phyloP scores from a whole-genome alignment of 2,888 invertebrate genomes.

The Metalampra italica region DNA sequence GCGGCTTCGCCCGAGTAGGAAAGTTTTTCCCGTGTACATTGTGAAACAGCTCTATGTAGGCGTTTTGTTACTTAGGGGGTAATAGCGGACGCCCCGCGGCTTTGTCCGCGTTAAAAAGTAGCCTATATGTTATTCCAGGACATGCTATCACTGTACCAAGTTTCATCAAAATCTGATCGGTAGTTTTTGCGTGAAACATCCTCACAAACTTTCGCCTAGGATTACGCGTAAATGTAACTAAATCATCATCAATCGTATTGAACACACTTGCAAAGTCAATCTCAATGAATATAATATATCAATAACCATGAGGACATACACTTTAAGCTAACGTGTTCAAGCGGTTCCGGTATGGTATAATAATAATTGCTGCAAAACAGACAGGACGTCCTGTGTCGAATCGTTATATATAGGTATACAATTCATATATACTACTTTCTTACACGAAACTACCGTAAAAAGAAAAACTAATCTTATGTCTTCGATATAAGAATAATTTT shows the following conservation, averaged over 20 bases:
- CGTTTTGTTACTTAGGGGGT: no score
- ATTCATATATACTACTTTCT: slow-evolving; percentile 23
- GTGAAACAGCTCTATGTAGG: no score
- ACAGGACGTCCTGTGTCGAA: slow-evolving; percentile 76
- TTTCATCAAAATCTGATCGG: no score
- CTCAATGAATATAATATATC: slow-evolving; percentile 12
- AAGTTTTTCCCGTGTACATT: no score
- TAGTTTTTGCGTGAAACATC: no score
- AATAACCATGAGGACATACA: slow-evolving; percentile 15
- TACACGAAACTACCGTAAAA: slow-evolving; percentile 7
- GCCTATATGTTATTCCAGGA: no score
- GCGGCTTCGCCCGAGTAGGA: no score
- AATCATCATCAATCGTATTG: slow-evolving; percentile 4
- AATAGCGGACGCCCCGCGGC: no score
- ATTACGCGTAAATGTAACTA: not conserved
- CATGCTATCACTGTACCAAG: no score
- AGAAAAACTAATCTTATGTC: slow-evolving; percentile 26
- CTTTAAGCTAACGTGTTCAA: slow-evolving; percentile 43
- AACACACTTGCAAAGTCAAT: slow-evolving; percentile 7
- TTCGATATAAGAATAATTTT: slow-evolving; percentile 13
- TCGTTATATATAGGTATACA: slow-evolving; percentile 30
- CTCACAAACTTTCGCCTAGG: no score
- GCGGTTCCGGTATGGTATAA: slow-evolving; percentile 63
- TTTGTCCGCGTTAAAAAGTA: no score
- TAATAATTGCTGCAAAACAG: slow-evolving; percentile 74